Percentiles rank a stretch among this genome's conserved stretches.
Evolutionary conservation across 2,888 invertebrate genomes (phyloP).

Genomic region (Nomada fucata): DNA sequence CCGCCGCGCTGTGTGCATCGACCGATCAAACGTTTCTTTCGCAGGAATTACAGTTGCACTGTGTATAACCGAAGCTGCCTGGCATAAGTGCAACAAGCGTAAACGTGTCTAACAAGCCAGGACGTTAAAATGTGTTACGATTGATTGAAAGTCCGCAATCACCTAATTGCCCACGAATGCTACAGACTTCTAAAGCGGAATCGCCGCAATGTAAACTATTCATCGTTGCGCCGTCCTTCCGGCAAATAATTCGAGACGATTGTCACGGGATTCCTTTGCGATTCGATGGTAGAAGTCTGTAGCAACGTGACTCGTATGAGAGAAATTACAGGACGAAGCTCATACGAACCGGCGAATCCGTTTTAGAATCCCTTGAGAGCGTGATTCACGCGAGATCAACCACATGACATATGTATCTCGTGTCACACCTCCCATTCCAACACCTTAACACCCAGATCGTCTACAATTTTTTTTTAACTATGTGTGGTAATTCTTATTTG

Average conservation of each 20-base stretch:
- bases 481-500: constrained; percentile 58
- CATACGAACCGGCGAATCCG: background rate
- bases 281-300: constrained; percentile 10
- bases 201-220: background rate
- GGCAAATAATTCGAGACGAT: too few relatives aligned
- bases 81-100: constrained; percentile 29
- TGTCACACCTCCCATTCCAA: background rate
- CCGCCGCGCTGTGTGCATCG: background rate
- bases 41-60: constrained; percentile 12
- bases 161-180: background rate
- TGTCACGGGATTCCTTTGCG: background rate
- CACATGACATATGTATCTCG: constrained; percentile 25
- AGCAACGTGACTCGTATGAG: background rate
- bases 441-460: constrained; percentile 45
- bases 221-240: background rate
- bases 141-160: constrained; percentile 25
- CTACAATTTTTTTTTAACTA: constrained; percentile 48
- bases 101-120: constrained; percentile 32
- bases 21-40: background rate
- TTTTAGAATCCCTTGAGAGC: background rate
- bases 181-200: constrained; percentile 22
- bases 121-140: constrained; percentile 7
- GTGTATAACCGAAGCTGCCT: constrained; percentile 30
- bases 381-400: constrained; percentile 22
- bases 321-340: constrained; percentile 1